Percentiles rank a stretch among this genome's conserved stretches.
Conservation (phyloP, 1,140 invertebrate genomes). For the Drosophila ohnishii region DNA sequence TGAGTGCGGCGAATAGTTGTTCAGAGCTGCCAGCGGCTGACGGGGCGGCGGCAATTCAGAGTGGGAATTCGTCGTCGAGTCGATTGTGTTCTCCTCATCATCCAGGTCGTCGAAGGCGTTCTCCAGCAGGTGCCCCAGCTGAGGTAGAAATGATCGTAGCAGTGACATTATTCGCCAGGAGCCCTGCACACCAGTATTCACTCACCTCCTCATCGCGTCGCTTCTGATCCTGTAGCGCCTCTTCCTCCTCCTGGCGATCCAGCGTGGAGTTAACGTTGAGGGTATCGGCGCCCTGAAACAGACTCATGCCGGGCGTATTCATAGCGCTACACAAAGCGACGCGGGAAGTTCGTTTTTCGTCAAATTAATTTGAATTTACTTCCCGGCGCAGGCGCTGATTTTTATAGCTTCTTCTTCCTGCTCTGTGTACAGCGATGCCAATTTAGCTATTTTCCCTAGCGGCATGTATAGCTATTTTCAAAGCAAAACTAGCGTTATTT, state of each 20-base stretch:
- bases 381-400: constrained; percentile 43
- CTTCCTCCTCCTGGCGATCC: constrained; percentile 85
- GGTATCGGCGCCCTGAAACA: constrained; percentile 85
- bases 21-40: constrained; percentile 22
- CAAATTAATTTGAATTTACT: constrained; percentile 39
- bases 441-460: too few relatives aligned
- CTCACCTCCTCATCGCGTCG: constrained; percentile 85
- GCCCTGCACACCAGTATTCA: constrained; percentile 1
- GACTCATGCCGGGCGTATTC: constrained; percentile 85
- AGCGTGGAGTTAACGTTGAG: constrained; percentile 85
- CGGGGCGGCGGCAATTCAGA: constrained; percentile 51
- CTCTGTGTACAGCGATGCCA: too few relatives aligned
- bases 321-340: constrained; percentile 25
- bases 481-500: too few relatives aligned
- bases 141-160: constrained; percentile 11
- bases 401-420: constrained; percentile 19
- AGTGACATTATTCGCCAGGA: constrained; percentile 8
- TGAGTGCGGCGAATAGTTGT: constrained; percentile 6
- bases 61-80: constrained; percentile 69
- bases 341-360: background rate
- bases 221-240: constrained; percentile 85
- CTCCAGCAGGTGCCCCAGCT: constrained; percentile 84
- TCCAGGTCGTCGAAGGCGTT: constrained; percentile 86
- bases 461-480: too few relatives aligned
- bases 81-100: constrained; percentile 84